These are phyloP conservation scores for Eupeodes luniger DNA, from an alignment of 2,888 invertebrate species.

Conservation along the genomic window DNA sequence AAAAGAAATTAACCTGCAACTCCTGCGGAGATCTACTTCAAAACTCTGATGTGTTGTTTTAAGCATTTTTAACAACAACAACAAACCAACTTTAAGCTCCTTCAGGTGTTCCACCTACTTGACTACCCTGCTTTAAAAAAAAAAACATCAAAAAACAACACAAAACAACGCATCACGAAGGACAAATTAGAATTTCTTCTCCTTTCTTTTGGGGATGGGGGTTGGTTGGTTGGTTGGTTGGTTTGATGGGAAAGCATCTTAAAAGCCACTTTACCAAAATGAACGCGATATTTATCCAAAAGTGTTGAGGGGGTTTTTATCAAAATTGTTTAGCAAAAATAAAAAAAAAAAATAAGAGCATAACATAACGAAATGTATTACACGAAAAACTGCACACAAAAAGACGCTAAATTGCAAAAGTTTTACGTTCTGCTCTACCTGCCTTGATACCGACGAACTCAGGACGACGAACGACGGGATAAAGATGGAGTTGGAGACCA, in stretches of 20 bases:
- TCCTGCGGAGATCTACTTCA: slow-evolving; percentile 47
- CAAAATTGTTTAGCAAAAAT: slow-evolving; percentile 57
- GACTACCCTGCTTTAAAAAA: no score
- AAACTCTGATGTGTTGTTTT: neutral
- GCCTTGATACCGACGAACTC: neutral
- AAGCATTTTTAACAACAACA: slow-evolving; percentile 17
- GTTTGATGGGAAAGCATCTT: slow-evolving; percentile 47
- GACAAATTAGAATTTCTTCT: slow-evolving; percentile 58
- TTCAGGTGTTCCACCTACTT: slow-evolving; percentile 3
- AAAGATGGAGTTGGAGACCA: neutral
- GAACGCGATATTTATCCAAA: slow-evolving; percentile 69
- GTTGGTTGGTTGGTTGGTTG: no score
- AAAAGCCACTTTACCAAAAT: slow-evolving; percentile 72
- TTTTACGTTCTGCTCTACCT: slow-evolving; percentile 50
- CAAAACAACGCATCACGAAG: slow-evolving; percentile 43
- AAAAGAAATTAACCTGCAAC: slow-evolving; percentile 67
- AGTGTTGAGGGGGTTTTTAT: slow-evolving; percentile 71
- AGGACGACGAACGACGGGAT: neutral
- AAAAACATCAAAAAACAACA: neutral
- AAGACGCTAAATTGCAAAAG: slow-evolving; percentile 70
- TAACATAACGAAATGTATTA: slow-evolving; percentile 43
- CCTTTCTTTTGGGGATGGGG: neutral
- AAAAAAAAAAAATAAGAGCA: slow-evolving; percentile 7
- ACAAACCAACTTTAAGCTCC: slow-evolving; percentile 19
- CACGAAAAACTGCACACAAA: slow-evolving; percentile 65